These are phyloP conservation scores for Anabacerthia variegaticeps DNA, from an alignment of 2,797 vertebrate species.

Conservation along the genomic window DNA sequence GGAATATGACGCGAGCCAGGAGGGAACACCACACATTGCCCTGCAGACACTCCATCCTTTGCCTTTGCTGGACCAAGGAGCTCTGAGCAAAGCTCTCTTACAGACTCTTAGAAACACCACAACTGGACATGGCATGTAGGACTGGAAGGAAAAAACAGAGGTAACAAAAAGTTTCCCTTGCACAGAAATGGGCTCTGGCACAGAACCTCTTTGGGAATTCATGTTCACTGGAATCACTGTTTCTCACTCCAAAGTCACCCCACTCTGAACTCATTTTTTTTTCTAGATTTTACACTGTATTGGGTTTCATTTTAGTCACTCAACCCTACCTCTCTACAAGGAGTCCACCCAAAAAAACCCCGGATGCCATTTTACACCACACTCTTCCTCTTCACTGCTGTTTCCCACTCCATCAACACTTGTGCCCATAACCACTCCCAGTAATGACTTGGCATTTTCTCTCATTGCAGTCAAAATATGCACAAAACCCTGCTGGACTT, in stretches of 20 bases:
- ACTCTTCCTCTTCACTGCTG: neutral
- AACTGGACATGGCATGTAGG: neutral
- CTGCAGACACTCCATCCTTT: too few species aligned
- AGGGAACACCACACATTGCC: neutral
- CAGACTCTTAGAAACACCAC: neutral
- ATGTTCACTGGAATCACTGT: neutral
- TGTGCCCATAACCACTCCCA: neutral
- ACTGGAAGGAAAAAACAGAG: neutral
- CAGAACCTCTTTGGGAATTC: neutral
- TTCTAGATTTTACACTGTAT: neutral
- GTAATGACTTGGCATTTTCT: neutral
- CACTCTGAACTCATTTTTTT: neutral
- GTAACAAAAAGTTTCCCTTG: neutral
- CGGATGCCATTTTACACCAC: neutral
- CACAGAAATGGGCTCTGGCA: neutral
- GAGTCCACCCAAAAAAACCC: neutral
- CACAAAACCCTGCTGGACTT: neutral
- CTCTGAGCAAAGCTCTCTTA: neutral
- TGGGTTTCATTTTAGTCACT: neutral
- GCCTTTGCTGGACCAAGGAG: neutral
- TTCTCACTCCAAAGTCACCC: neutral
- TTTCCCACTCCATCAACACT: neutral
- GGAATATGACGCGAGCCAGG: neutral
- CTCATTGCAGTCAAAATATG: neutral
- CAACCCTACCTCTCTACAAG: neutral